Conservation (phyloP, 2,113 vertebrate genomes). For the Paratilapia polleni region DNA sequence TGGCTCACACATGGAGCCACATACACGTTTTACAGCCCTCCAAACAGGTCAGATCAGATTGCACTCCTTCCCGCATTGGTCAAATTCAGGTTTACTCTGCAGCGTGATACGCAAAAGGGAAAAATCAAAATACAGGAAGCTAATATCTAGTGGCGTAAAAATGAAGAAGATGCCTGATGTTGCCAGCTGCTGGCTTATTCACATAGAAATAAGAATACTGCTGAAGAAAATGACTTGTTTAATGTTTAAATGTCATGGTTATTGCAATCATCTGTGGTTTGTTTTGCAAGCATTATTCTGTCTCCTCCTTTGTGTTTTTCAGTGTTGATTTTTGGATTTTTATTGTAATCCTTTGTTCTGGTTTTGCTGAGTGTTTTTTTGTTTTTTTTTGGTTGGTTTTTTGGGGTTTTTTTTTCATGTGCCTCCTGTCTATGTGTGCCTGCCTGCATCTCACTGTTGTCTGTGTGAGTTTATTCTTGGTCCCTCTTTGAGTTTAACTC, state of each 20-base stretch:
- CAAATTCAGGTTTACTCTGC: constrained; percentile 3
- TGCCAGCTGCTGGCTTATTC: neutral
- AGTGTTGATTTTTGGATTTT: neutral
- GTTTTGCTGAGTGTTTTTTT: neutral
- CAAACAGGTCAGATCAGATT: constrained; percentile 7
- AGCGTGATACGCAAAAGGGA: neutral
- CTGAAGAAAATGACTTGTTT: neutral
- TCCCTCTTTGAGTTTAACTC: neutral
- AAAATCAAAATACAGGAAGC: constrained; percentile 5
- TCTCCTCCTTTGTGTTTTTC: neutral
- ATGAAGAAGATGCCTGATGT: neutral
- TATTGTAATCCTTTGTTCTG: neutral
- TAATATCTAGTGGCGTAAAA: neutral
- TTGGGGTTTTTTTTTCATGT: neutral
- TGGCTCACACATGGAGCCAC: neutral
- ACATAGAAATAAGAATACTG: neutral
- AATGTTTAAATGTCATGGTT: neutral
- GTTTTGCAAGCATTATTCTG: neutral
- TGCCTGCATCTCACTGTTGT: neutral
- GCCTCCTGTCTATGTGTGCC: neutral
- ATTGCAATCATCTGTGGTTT: neutral
- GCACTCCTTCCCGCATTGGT: neutral
- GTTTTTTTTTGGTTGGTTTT: too few relatives aligned
- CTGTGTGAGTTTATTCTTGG: neutral
- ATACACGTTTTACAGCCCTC: neutral